Evolutionary conservation across 2,888 invertebrate species (phyloP), one percentile per base, ranked within the genome.

Genomic region (Branchellion lobata): DNA sequence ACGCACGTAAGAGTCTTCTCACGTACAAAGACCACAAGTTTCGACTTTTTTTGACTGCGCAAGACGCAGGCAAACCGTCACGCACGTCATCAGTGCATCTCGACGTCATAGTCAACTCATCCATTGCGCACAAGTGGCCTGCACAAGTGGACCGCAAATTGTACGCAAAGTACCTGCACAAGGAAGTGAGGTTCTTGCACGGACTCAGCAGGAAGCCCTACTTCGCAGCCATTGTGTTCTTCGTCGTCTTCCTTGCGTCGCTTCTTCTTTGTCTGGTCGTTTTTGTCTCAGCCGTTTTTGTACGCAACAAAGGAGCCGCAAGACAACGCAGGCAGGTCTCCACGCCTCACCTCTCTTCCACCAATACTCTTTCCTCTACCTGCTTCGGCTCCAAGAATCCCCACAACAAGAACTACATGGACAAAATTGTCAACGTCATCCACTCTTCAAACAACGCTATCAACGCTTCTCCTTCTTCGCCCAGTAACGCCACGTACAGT

Each of bases 51-150:
- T 47, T 81, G 36, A 57, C 74, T 34, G 82, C 81, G n/a, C 74
- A 73, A 65, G 82, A 82, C 36, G 36, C 57, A 31, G 82, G 82
- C 34, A 31, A 31, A 14, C 81, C 74, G 14, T 65, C 76, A 21
- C 74, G 57, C 33, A 69, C 78, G 8, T 61, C 71, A 27, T 71
- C 69, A 1, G 78, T 78, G 11, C 72, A 69, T 33, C 53, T 82
- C 34, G 71, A 79, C 24, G 51, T 82, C 27, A 61, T 82, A 21
- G 80, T 81, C 34, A 82, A 82, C 77, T 77, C 72, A 57, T 80
- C 82, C 21, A 79, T 81, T 36, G 68, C 81, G 1, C 51, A 61
- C 34, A 24, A 61, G 14, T 57, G 57, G 33, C 76, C 76, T 57
- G 76, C 47, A 27, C n/a, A 61, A 1, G 47, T 76, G 57, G 51